A percentile compares a stretch with the other conserved stretches of the same genome.
Conservation (phyloP, 1,140 invertebrate species). For the Choristoneura fumiferana region DNA sequence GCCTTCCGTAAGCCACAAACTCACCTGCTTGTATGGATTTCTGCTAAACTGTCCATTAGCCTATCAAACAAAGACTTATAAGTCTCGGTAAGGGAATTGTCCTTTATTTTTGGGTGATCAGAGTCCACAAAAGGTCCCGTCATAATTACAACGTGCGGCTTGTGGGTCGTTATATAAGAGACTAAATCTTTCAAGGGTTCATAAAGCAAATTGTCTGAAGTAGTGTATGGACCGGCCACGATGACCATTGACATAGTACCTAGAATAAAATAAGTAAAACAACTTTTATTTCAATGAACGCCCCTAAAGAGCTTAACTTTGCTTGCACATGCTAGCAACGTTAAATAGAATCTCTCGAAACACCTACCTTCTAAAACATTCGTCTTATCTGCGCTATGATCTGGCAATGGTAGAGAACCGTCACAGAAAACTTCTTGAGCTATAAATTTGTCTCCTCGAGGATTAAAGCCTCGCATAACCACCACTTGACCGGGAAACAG, state of each 20-base stretch:
- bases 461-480: conserved; percentile 85
- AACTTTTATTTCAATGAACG: too few relatives aligned
- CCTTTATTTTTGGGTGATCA: conserved; percentile 81
- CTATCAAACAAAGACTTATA: conserved; percentile 86
- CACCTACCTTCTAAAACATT: conserved; percentile 54
- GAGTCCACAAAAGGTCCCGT: conserved; percentile 91
- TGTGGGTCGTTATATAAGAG: conserved; percentile 81
- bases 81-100: conserved; percentile 80
- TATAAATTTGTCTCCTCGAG: conserved; percentile 83
- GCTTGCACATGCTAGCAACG: too few relatives aligned
- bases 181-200: conserved; percentile 90
- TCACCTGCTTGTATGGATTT: conserved; percentile 51
- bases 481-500: conserved; percentile 93
- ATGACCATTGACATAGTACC: conserved; percentile 85
- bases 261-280: conserved; percentile 34
- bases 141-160: conserved; percentile 89
- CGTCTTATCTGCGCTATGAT: conserved; percentile 48
- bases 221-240: conserved; percentile 90
- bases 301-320: too few relatives aligned
- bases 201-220: conserved; percentile 86
- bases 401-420: conserved; percentile 52
- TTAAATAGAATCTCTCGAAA: background rate
- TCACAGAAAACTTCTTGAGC: conserved; percentile 83
- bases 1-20: conserved; percentile 8
- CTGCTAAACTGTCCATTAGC: conserved; percentile 78